Evolutionary conservation across 2,888 invertebrate genomes (phyloP).

Genomic region (Amaurobius ferox): DNA sequence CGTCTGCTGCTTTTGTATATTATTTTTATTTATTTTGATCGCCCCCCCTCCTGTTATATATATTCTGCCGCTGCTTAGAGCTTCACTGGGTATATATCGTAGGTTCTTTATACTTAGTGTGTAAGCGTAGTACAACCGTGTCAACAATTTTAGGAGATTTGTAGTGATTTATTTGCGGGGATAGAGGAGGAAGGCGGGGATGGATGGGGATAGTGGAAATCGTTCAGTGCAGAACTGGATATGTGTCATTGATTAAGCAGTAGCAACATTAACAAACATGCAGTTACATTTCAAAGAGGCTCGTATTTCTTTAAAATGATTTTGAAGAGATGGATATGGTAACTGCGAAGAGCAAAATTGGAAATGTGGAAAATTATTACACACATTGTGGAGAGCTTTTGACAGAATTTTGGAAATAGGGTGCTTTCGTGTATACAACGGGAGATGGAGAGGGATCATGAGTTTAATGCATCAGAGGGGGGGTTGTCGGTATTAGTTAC

Average conservation of each 20-base stretch:
- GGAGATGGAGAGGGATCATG: no score
- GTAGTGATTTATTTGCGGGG: conserved; percentile 58
- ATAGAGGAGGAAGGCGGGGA: not conserved
- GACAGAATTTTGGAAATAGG: no score
- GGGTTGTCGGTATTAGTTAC: no score
- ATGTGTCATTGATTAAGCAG: conserved; percentile 1
- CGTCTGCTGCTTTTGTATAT: conserved; percentile 65
- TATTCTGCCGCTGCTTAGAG: conserved; percentile 59
- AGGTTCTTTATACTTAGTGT: conserved; percentile 44
- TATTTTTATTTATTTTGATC: conserved; percentile 62
- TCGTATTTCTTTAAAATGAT: not conserved
- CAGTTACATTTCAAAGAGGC: not conserved
- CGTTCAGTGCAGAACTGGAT: not conserved
- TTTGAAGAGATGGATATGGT: not conserved
- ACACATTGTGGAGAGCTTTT: no score
- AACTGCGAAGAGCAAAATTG: no score
- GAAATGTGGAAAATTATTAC: no score
- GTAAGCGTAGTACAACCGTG: conserved; percentile 48
- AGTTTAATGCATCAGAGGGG: no score
- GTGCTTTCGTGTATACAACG: no score
- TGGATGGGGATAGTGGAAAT: not conserved
- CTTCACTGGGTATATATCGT: conserved; percentile 24
- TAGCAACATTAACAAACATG: not conserved
- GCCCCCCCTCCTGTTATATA: conserved; percentile 29
- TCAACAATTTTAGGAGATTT: conserved; percentile 67